These are phyloP conservation scores for Petaurus breviceps DNA, from an alignment of 2,113 vertebrate species.

Conservation along the genomic window DNA sequence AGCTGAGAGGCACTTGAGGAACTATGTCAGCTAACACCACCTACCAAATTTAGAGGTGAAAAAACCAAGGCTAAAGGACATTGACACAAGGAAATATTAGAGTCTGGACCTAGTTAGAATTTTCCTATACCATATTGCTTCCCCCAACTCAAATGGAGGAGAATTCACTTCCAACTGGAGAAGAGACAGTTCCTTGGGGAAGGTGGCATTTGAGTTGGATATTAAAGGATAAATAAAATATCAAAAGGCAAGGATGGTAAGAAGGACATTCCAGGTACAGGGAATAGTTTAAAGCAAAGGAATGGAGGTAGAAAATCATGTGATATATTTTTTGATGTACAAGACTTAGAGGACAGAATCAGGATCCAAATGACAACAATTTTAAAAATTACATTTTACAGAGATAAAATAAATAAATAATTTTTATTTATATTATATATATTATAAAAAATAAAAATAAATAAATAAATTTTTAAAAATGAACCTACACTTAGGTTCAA, in stretches of 20 bases:
- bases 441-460: no score
- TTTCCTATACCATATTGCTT: neutral
- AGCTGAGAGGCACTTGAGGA: no score
- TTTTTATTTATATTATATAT: no score
- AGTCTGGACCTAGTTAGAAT: neutral
- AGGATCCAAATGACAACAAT: neutral
- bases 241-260: neutral
- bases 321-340: neutral
- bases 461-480: no score
- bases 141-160: neutral
- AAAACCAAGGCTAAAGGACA: neutral
- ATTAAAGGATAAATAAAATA: neutral
- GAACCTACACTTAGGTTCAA: neutral
- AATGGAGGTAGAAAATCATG: neutral
- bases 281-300: neutral
- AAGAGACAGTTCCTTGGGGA: neutral
- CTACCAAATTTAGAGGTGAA: neutral
- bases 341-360: neutral
- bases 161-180: neutral
- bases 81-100: neutral
- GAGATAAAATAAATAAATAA: no score
- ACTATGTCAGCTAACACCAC: neutral
- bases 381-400: no score
- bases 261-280: neutral
- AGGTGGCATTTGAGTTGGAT: neutral